Evolutionary conservation across 2,797 vertebrate genomes (phyloP).

Genomic region (Anguilla megastoma): DNA sequence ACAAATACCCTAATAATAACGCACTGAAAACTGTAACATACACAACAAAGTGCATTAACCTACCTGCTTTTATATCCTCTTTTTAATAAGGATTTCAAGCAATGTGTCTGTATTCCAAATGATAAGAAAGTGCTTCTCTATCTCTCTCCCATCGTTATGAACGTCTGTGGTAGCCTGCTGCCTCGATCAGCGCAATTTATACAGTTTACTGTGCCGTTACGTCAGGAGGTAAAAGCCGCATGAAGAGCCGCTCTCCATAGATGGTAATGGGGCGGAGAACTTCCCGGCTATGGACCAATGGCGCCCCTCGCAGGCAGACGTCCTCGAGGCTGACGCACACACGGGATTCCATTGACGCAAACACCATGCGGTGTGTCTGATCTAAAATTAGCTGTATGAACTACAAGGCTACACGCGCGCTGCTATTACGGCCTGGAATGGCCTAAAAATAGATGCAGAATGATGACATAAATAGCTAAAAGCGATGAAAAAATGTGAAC

Average conservation of each 20-base stretch:
- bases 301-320: conserved; percentile 49
- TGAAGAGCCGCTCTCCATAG: conserved; percentile 71
- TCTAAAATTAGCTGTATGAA: conserved; percentile 81
- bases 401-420: conserved; percentile 58
- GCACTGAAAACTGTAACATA: neutral
- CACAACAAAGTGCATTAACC: conserved; percentile 5
- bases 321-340: conserved; percentile 85
- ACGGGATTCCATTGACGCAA: conserved; percentile 97
- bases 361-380: conserved; percentile 70
- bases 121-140: conserved; percentile 4
- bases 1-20: neutral
- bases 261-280: conserved; percentile 75
- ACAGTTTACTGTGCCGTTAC: conserved; percentile 62
- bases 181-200: conserved; percentile 42
- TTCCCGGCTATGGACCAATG: conserved; percentile 78
- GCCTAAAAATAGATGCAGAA: conserved; percentile 63
- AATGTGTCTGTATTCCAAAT: conserved; percentile 36
- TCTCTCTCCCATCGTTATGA: neutral
- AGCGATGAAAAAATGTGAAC: neutral
- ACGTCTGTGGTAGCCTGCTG: conserved; percentile 17
- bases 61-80: conserved; percentile 42
- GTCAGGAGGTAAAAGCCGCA: conserved; percentile 46
- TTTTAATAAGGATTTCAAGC: conserved; percentile 31
- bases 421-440: conserved; percentile 63
- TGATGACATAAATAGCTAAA: conserved; percentile 48